Evolutionary conservation across 2,888 invertebrate genomes (phyloP), one percentile per base, ranked within the genome.

Genomic region (Caradrina clavipalpis): DNA sequence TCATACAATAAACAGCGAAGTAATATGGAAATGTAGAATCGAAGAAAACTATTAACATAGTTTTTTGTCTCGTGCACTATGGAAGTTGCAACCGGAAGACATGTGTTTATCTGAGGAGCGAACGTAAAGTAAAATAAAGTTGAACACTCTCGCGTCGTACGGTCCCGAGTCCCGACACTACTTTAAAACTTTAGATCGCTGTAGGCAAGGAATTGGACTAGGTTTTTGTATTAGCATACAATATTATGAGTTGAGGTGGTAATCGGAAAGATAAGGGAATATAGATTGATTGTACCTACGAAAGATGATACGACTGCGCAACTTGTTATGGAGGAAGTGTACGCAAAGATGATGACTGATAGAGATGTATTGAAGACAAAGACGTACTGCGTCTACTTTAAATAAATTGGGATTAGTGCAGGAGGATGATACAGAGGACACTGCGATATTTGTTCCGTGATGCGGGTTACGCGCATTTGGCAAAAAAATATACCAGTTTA

Each of bases 21-120:
- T 49, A 54, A 26, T 47, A 13, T 49, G 53, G 7, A 53, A 75
- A 42, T 64, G n/a, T 47, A 61, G 35, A 50, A 42, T 59, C 45
- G 26, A 68, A 68, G 54, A 73, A 59, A 75, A 69, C 49, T 39
- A 59, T 45, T 55, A n/a, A n/a, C n/a, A n/a, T n/a, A 31, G 26
- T n/a, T 45, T 69, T 54, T 69, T 57, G 51, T 49, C 15, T 76
- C 21, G 19, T 22, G 21, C 59, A 73, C 66, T 64, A 76, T 78
- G 21, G 49, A 62, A 73, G 73, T 63, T 78, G 45, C 53, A 73
- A 54, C 53, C 51, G 59, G 56, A 71, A 60, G 51, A 72, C 75
- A 72, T 67, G 56, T 67, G 59, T 61, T 69, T 62, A 65, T 68
- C 39, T 39, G 53, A 55, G 35, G 10, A 58, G 22, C 11, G 35